A percentile compares a stretch with the other conserved stretches of the same genome.
Conservation (phyloP, 1,140 invertebrate genomes). For the Agrilus planipennis region DNA sequence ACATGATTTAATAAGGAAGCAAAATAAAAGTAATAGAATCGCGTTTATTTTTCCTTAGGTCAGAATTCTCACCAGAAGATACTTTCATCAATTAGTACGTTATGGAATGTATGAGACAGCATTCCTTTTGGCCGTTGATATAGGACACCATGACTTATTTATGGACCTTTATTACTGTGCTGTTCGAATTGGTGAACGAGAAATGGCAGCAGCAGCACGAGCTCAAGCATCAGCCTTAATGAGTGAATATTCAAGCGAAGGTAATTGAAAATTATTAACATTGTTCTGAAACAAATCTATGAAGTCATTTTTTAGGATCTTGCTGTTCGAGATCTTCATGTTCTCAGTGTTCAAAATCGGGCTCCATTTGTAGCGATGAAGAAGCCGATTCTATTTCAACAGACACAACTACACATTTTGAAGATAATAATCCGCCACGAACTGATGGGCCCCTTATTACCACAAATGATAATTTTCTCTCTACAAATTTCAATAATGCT, state of each 20-base stretch:
- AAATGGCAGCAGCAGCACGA: conserved; percentile 62
- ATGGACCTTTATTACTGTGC: conserved; percentile 77
- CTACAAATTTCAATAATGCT: conserved; percentile 31
- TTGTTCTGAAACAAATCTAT: conserved; percentile 25
- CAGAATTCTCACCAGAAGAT: conserved; percentile 57
- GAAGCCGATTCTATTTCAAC: conserved; percentile 14
- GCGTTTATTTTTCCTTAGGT: conserved; percentile 39
- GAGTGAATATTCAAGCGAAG: conserved; percentile 43
- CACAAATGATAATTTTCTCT: conserved; percentile 22
- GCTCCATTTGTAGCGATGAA: conserved; percentile 32
- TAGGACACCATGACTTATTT: conserved; percentile 69
- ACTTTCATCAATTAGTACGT: conserved; percentile 67
- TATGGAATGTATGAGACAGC: conserved; percentile 74
- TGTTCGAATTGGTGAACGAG: conserved; percentile 48
- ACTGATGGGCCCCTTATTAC: neutral
- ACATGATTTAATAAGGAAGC: too few species aligned
- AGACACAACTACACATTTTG: neutral
- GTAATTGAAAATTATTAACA: too few species aligned
- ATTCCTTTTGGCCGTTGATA: conserved; percentile 72
- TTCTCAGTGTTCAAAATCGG: conserved; percentile 39
- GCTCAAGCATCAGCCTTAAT: conserved; percentile 57
- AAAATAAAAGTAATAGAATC: neutral
- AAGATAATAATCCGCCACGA: too few species aligned
- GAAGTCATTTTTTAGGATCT: conserved; percentile 33
- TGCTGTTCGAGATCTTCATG: conserved; percentile 45